Base-by-base conservation (phyloP, 2,113 vertebrate genomes). In the Ctenodactylus gundi region DNA sequence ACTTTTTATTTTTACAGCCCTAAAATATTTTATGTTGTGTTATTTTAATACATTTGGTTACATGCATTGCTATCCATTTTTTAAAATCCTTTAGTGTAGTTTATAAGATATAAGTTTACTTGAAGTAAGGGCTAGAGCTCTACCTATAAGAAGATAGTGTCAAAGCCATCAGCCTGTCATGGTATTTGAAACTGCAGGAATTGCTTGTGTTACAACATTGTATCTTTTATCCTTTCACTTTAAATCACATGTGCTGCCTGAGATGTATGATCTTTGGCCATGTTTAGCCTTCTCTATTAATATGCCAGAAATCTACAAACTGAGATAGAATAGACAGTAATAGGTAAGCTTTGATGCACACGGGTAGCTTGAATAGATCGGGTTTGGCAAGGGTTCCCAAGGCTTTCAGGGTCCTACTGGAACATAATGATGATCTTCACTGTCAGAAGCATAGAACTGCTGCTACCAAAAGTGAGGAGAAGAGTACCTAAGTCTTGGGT, bases 121-220 rank as follows among this genome's bases (percentile, higher is more conserved):
- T 36, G 49, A 80, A 88, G 51, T 17, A 12, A 72, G 31, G 9
- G 44, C 27, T 14, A 53, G 60, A 85, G 31, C 8, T 39, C 18
- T 92, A 29, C 64, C 70, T 92, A 11, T 51, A 67, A 83, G 44
- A 92, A 80, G 96, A 85, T 85, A 90, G 77, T 90, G 44, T 83
- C 67, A 25, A 78, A 83, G 67, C 27, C 13, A 6, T 70, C 57
- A 62, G 29, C 44, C 67, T 73, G 20, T 94, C 53, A 51, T 55
- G 29, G 10, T 85, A 39, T 73, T 55, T 90, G 85, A 94, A 97
- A n/a, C 49, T 85, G 4, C 5, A 88, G 4, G 77, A 41, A 49
- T n/a, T 77, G 62, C 83, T 91, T 85, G 12, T 77, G 39, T 90
- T 95, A 82, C 60, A 60, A 39, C 82, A 39, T 82, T 85, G 17